Percentiles rank a stretch among this genome's conserved stretches.
Evolutionary conservation across 2,888 invertebrate species (phyloP).

Genomic region (Trichogramma dendrolimi): DNA sequence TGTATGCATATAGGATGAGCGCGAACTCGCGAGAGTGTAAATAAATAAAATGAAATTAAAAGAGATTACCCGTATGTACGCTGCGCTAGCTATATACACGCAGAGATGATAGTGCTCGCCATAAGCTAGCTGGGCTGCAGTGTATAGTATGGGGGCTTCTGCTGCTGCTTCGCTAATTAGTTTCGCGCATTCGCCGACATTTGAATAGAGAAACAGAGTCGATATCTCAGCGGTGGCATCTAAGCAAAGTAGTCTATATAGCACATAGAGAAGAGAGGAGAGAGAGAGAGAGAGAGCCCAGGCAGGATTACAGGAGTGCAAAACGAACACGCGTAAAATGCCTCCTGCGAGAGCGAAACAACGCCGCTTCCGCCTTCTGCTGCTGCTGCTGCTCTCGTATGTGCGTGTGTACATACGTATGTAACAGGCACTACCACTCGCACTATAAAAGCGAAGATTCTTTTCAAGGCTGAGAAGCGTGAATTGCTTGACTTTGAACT

Average conservation of each 20-base stretch:
- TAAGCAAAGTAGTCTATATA: too few relatives aligned
- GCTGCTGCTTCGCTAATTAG: slow-evolving; percentile 19
- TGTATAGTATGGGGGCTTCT: too few relatives aligned
- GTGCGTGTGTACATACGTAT: not conserved
- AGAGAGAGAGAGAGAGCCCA: too few relatives aligned
- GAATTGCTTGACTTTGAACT: slow-evolving; percentile 12
- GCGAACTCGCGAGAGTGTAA: too few relatives aligned
- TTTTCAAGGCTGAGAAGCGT: slow-evolving; percentile 17
- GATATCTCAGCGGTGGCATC: slow-evolving; percentile 14
- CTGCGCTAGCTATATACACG: too few relatives aligned
- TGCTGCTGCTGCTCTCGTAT: slow-evolving; percentile 6
- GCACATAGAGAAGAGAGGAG: too few relatives aligned
- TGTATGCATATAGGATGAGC: too few relatives aligned
- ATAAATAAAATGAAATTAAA: too few relatives aligned
- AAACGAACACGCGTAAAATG: slow-evolving; percentile 19
- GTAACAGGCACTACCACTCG: not conserved
- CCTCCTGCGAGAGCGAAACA: slow-evolving; percentile 5
- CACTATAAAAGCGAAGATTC: not conserved
- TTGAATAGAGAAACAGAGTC: slow-evolving; percentile 21
- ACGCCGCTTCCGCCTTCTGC: not conserved
- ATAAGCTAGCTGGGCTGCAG: too few relatives aligned
- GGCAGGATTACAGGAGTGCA: slow-evolving; percentile 2
- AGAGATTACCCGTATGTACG: too few relatives aligned
- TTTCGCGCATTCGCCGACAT: slow-evolving; percentile 26
- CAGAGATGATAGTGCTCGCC: too few relatives aligned